phyloP scores from a whole-genome alignment of 2,797 vertebrate species.

The Apogon talboti region DNA sequence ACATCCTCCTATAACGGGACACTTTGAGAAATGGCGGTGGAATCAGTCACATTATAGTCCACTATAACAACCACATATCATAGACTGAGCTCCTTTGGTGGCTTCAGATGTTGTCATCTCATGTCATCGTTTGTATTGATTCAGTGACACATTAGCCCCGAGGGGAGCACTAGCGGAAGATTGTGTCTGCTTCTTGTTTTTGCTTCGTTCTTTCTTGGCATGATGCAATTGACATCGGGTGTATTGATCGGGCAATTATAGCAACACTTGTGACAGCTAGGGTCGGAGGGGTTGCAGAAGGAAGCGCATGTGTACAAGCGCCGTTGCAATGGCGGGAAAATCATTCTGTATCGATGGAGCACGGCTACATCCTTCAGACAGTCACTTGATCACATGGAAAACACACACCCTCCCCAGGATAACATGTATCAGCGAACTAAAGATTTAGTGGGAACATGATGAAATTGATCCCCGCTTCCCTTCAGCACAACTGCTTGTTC shows the following conservation, averaged over 20 bases:
- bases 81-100: constrained; percentile 44
- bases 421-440: constrained; percentile 53
- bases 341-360: constrained; percentile 48
- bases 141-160: constrained; percentile 70
- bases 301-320: constrained; percentile 45
- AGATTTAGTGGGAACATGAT: constrained; percentile 61
- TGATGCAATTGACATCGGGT: constrained; percentile 70
- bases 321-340: constrained; percentile 50
- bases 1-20: constrained; percentile 32
- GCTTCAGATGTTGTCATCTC: constrained; percentile 68
- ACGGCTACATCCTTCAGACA: constrained; percentile 28
- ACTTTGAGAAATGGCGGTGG: constrained; percentile 58
- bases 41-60: constrained; percentile 35
- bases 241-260: constrained; percentile 80
- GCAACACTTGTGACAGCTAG: constrained; percentile 65
- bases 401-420: constrained; percentile 50
- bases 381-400: constrained; percentile 46
- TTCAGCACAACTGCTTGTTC: constrained; percentile 63
- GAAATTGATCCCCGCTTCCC: constrained; percentile 68
- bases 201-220: constrained; percentile 64
- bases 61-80: constrained; percentile 46
- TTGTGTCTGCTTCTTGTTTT: constrained; percentile 66
- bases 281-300: constrained; percentile 48
- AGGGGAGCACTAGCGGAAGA: constrained; percentile 38
- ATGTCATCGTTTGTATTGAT: constrained; percentile 80